Evolutionary conservation across 2,113 vertebrate species (phyloP).

Genomic region (Cyprinodon tularosa): DNA sequence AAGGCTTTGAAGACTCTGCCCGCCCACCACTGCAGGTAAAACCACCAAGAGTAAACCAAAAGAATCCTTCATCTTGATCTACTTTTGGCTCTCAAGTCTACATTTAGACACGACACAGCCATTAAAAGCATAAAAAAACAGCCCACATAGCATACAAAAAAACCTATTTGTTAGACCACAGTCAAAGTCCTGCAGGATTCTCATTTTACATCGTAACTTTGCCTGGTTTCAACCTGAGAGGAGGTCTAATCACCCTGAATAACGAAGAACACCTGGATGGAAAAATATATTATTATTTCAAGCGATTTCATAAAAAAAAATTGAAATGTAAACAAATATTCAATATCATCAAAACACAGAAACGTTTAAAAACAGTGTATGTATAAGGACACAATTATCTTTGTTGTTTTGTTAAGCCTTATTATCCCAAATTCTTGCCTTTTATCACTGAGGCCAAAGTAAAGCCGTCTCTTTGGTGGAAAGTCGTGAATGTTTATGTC

Average conservation of each 20-base stretch:
- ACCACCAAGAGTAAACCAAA: neutral
- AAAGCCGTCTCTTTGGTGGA: conserved; percentile 34
- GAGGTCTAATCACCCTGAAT: neutral
- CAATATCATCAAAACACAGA: neutral
- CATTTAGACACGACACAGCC: neutral
- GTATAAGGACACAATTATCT: neutral
- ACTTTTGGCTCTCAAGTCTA: neutral
- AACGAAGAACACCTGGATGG: conserved; percentile 20
- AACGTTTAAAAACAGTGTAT: neutral
- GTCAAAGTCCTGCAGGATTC: conserved; percentile 8
- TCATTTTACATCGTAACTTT: conserved; percentile 11
- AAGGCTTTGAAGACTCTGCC: no score
- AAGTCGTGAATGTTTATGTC: conserved; percentile 68
- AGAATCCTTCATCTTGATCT: neutral
- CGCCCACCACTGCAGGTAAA: no score
- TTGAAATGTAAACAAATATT: neutral
- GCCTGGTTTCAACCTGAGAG: neutral
- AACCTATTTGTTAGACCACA: neutral
- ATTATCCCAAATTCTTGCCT: neutral
- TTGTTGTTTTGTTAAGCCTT: neutral
- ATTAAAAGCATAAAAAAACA: neutral
- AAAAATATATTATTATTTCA: neutral
- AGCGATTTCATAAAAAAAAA: neutral
- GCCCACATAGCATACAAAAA: neutral
- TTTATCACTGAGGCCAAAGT: conserved; percentile 27